Percentiles rank a stretch among this genome's conserved stretches.
phyloP scores from a whole-genome alignment of 2,113 vertebrate genomes.

The Trogon melanurus region DNA sequence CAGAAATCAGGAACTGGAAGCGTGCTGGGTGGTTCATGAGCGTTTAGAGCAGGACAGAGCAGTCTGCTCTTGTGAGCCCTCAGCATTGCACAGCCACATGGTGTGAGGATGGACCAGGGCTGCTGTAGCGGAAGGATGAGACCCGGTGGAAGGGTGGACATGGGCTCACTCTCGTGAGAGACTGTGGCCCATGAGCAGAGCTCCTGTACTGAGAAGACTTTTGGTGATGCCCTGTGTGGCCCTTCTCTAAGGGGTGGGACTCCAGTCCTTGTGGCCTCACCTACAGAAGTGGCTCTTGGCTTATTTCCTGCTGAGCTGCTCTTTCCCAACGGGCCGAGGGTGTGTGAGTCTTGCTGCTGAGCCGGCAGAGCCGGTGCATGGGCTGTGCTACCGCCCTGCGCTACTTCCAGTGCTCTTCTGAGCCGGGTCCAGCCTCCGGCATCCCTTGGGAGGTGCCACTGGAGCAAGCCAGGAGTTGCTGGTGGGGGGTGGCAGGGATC shows the following conservation, averaged over 20 bases:
- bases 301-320: neutral
- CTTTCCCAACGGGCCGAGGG: fast-evolving
- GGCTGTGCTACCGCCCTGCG: fast-evolving
- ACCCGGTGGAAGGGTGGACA: fast-evolving
- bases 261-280: neutral
- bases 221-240: neutral
- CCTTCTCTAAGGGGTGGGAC: too few relatives aligned
- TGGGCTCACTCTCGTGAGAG: fast-evolving
- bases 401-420: neutral
- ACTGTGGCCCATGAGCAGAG: fast-evolving
- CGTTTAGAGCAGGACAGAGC: neutral
- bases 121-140: neutral
- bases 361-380: fast-evolving
- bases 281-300: neutral
- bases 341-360: neutral
- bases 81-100: fast-evolving
- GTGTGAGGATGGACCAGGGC: neutral
- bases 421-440: neutral
- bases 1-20: neutral
- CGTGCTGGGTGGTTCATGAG: neutral
- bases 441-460: neutral
- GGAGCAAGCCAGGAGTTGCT: neutral
- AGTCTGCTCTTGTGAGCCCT: neutral
- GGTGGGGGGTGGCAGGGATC: fast-evolving
- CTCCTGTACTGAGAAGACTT: neutral